Evolutionary conservation across 2,888 invertebrate species (phyloP), one percentile per base, ranked within the genome.

Genomic region (Gasteruption jaculator): DNA sequence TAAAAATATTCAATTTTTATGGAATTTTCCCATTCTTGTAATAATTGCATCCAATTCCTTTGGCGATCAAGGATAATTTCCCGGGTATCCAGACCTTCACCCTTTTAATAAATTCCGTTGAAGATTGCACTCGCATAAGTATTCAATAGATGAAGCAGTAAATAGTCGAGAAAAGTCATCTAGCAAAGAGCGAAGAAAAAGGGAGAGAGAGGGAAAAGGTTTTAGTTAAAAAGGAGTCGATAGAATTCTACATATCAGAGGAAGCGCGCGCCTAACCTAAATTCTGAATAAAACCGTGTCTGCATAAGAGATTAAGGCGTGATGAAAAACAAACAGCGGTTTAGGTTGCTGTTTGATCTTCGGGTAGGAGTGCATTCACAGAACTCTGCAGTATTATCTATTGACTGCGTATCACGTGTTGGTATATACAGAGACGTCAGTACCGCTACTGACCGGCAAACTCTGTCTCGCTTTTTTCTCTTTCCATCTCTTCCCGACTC

Each of bases 341-440:
- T 69, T 67, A 68, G 68, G 61, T 69, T 71, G 69, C 70, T 65
- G 70, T 71, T 71, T 71, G 70, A 70, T 71, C 70, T 70, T 68
- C 61, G 69, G 43, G 60, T 47, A 58, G 56, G 59, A n/a, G n/a
- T 52, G 61, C 62, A 69, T 68, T 69, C 68, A 68, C 59, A 60
- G 58, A 61, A 62, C 60, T 65, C 56, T 41, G 58, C 55, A 58
- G 48, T 56, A 68, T 67, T 68, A 68, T 67, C 68, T 65, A 68
- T 65, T 64, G 65, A 63, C 64, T 62, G 57, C 57, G 52, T 52
- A 53, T 52, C 53, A 45, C 52, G 50, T 54, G 54, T 53, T 33
- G n/a, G 36, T 37, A 25, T 43, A 29, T 29, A 31, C 35, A 36
- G 43, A 35, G 27, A 20, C 25, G 10, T 33, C 27, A 24, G n/a